phyloP scores from a whole-genome alignment of 2,888 invertebrate species.

The Peribatodes rhomboidaria region DNA sequence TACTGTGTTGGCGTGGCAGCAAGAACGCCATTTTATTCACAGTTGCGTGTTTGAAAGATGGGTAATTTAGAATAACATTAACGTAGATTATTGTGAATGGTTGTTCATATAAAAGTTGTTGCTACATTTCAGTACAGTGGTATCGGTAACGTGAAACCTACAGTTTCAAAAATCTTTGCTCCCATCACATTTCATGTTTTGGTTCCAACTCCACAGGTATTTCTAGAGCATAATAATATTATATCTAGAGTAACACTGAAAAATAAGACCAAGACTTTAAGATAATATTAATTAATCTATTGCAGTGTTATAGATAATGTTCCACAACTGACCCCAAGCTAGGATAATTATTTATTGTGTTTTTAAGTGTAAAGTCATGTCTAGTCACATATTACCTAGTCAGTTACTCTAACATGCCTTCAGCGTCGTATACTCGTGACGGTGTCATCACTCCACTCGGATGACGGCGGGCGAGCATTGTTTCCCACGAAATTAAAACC shows the following conservation, averaged over 20 bases:
- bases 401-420: conserved; percentile 1
- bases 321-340: conserved; percentile 7
- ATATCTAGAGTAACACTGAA: neutral
- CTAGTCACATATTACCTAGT: conserved; percentile 32
- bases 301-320: conserved; percentile 10
- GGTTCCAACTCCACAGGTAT: neutral
- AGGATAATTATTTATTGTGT: conserved; percentile 10
- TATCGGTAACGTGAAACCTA: no score
- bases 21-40: no score
- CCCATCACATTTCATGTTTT: neutral
- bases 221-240: neutral
- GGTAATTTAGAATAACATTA: no score
- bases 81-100: no score
- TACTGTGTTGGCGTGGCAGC: no score
- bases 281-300: conserved; percentile 9
- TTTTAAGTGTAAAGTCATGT: conserved; percentile 6
- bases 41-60: no score
- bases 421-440: neutral
- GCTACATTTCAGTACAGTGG: no score
- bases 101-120: no score
- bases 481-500: neutral
- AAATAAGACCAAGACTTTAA: conserved; percentile 8
- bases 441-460: neutral
- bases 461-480: neutral
- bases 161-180: no score